These are phyloP conservation scores for Poeciliopsis infans DNA, from an alignment of 2,797 vertebrate species.

Conservation along the genomic window DNA sequence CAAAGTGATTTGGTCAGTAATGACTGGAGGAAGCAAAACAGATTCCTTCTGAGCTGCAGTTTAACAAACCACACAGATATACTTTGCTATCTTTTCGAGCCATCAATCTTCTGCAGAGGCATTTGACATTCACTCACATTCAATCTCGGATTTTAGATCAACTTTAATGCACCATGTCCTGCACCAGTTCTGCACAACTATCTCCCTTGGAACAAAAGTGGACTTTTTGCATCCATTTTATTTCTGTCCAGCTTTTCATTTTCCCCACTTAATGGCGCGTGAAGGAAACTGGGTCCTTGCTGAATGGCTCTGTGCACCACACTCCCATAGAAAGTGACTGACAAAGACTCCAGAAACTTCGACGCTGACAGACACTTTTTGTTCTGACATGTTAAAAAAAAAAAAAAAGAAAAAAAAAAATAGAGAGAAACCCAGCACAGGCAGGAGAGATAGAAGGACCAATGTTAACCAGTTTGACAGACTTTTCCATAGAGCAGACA, in stretches of 20 bases:
- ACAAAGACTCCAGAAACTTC: constrained; percentile 69
- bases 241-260: constrained; percentile 62
- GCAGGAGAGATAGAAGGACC: constrained; percentile 32
- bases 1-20: constrained; percentile 59
- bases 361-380: constrained; percentile 65
- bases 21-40: constrained; percentile 62
- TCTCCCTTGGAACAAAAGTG: constrained; percentile 52
- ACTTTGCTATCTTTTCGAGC: constrained; percentile 2
- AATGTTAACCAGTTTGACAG: constrained; percentile 42
- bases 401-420: not conserved
- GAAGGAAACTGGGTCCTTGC: constrained; percentile 73
- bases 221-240: constrained; percentile 41
- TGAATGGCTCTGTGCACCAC: constrained; percentile 49
- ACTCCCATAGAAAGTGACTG: constrained; percentile 52
- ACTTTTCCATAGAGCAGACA: constrained; percentile 43
- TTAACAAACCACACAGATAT: constrained; percentile 42
- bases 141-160: constrained; percentile 10
- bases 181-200: constrained; percentile 16
- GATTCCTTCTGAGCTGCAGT: constrained; percentile 48
- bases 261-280: constrained; percentile 77
- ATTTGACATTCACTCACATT: not conserved
- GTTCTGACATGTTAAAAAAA: constrained; percentile 22
- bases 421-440: constrained; percentile 19
- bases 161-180: constrained; percentile 20
- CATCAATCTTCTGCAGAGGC: constrained; percentile 12